A percentile compares a stretch with the other conserved stretches of the same genome.
Conservation (phyloP, 2,113 vertebrate genomes). For the Phyllostomus discolor region DNA sequence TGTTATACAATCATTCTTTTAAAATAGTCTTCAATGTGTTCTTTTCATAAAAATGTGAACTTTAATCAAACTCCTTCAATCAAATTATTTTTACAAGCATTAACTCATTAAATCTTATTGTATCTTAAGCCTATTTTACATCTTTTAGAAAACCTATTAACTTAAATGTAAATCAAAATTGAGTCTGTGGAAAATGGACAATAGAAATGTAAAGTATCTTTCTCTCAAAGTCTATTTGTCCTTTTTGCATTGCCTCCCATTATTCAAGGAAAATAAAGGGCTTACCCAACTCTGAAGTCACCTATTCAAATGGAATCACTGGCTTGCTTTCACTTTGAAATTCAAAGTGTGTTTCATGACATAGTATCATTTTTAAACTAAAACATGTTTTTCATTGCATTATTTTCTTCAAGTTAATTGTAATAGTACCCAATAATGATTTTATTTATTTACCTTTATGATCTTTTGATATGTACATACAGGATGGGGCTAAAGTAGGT, state of each 20-base stretch:
- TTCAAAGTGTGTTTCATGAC: not conserved
- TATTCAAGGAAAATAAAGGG: not conserved
- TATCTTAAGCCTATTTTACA: not conserved
- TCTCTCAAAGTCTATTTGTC: not conserved
- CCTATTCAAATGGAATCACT: not conserved
- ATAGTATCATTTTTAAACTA: not conserved
- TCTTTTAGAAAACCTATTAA: not conserved
- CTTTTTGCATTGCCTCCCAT: not conserved
- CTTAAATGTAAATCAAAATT: not conserved
- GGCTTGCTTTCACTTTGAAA: constrained; percentile 38
- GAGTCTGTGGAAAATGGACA: not conserved
- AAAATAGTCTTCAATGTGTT: not conserved
- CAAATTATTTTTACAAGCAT: not conserved
- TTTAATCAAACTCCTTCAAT: not conserved
- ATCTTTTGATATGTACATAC: not conserved
- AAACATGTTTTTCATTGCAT: not conserved
- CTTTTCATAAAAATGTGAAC: not conserved
- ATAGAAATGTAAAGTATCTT: not conserved
- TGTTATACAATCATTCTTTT: not conserved
- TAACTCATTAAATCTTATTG: not conserved
- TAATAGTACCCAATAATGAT: not conserved
- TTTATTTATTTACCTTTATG: not conserved
- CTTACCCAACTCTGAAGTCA: not conserved
- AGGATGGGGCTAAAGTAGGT: not conserved
- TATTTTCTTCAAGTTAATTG: not conserved